These are phyloP conservation scores for Poicephalus gulielmi DNA, from an alignment of 2,113 vertebrate genomes.

Conservation along the genomic window DNA sequence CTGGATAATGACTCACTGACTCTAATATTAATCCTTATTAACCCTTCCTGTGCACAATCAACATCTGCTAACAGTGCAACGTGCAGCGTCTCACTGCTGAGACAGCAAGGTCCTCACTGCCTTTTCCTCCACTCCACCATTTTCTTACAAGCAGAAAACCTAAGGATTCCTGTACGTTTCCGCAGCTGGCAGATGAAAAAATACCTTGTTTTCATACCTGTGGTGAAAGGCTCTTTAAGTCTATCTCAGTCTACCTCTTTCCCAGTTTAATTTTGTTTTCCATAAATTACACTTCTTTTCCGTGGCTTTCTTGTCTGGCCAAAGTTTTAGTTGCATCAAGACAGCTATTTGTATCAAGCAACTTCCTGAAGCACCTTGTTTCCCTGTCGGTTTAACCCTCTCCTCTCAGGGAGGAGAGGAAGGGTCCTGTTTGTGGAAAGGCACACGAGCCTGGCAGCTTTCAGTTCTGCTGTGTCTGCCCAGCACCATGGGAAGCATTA, in stretches of 20 bases:
- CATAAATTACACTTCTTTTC: neutral
- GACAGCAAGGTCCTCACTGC: neutral
- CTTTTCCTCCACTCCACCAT: neutral
- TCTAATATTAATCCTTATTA: constrained; percentile 13
- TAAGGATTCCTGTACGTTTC: neutral
- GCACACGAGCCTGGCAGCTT: rapidly evolving
- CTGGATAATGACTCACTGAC: constrained; percentile 49
- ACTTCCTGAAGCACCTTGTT: neutral
- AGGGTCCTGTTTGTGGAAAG: neutral
- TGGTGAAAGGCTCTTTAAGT: neutral
- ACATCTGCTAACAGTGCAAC: neutral
- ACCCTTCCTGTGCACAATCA: neutral
- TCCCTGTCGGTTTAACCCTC: neutral
- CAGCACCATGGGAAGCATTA: neutral
- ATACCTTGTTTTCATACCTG: neutral
- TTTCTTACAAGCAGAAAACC: neutral
- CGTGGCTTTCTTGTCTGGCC: neutral
- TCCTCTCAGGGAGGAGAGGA: neutral
- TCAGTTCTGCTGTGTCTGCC: neutral
- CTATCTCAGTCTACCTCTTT: neutral
- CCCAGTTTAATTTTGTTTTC: neutral
- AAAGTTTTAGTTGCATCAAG: neutral
- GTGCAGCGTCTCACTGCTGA: neutral
- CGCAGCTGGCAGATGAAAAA: neutral
- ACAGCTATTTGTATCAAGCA: neutral